phyloP scores from a whole-genome alignment of 1,140 invertebrate species.

The Melitaea cinxia region DNA sequence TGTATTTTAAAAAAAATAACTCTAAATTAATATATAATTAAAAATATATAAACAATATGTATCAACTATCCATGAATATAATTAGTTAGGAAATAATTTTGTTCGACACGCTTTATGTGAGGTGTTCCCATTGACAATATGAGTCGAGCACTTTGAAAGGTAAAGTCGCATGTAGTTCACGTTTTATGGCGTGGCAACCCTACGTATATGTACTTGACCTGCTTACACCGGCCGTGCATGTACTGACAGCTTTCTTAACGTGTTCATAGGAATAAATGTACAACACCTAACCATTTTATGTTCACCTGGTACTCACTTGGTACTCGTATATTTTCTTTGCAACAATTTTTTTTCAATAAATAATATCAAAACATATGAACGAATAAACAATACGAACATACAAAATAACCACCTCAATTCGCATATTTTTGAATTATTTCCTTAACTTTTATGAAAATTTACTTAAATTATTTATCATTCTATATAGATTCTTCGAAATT shows the following conservation, averaged over 20 bases:
- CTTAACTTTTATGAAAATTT: no score
- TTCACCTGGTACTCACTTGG: constrained; percentile 7
- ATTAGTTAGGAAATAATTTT: constrained; percentile 1
- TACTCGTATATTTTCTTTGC: constrained; percentile 9
- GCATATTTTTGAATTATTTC: no score
- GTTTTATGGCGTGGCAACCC: constrained; percentile 24
- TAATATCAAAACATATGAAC: no score
- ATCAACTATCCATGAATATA: neutral
- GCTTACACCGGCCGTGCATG: constrained; percentile 26
- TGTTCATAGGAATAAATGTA: constrained; percentile 29
- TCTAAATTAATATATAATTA: no score
- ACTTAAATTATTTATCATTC: no score
- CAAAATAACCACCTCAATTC: no score
- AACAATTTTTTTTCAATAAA: neutral
- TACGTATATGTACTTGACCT: constrained; percentile 35
- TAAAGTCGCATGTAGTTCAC: constrained; percentile 10
- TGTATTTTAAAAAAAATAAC: no score
- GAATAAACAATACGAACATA: no score
- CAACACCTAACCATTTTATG: constrained; percentile 28
- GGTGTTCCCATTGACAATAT: constrained; percentile 10
- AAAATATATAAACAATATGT: neutral
- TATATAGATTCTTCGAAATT: no score
- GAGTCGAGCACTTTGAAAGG: constrained; percentile 20
- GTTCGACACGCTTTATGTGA: neutral
- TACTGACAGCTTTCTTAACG: constrained; percentile 36